Percentiles rank a stretch among this genome's conserved stretches.
These are phyloP conservation scores for Acanthosepion esculentum DNA, from an alignment of 2,888 invertebrate genomes.

Conservation along the genomic window DNA sequence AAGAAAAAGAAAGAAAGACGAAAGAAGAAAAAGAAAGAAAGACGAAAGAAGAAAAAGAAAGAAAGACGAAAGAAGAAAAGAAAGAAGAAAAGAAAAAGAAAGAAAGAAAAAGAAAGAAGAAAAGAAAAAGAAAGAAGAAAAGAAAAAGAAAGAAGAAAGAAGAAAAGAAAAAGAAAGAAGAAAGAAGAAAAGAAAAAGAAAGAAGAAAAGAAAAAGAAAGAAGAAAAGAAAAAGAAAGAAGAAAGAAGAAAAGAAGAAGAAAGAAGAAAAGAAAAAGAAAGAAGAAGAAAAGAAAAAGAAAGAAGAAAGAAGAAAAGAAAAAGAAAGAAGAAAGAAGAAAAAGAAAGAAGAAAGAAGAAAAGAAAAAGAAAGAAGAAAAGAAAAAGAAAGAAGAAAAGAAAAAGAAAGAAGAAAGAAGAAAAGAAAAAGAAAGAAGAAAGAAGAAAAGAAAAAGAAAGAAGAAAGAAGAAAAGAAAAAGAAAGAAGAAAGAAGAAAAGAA, in stretches of 20 bases:
- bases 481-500: fast-evolving
- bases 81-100: not conserved
- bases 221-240: not conserved
- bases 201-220: not conserved
- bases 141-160: not conserved
- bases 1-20: not conserved
- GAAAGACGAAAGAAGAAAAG: not conserved
- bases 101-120: not conserved
- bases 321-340: not conserved
- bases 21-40: not conserved
- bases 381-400: not conserved
- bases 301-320: fast-evolving
- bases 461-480: not conserved
- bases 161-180: not conserved
- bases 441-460: fast-evolving
- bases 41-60: not conserved
- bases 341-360: not conserved
- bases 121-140: not conserved
- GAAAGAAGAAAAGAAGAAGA: too few relatives aligned
- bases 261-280: not conserved
- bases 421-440: not conserved
- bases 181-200: not conserved
- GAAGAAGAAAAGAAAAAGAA: fast-evolving
- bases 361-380: not conserved
- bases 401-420: not conserved